Conservation (phyloP, 1,140 invertebrate species). For the Rhopalosiphum padi region DNA sequence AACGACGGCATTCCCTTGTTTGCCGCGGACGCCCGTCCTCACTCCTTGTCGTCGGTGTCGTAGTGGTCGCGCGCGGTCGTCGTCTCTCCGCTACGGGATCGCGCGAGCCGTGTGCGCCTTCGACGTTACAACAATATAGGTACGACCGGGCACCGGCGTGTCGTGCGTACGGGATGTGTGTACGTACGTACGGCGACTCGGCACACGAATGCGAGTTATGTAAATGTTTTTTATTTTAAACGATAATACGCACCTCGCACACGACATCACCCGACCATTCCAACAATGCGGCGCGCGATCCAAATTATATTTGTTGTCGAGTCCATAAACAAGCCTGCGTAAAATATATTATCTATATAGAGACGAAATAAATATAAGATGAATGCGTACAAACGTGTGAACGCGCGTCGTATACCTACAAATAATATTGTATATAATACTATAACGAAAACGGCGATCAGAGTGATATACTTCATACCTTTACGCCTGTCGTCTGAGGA, state of each 20-base stretch:
- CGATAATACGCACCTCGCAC: background rate
- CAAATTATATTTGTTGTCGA: background rate
- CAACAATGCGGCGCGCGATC: background rate
- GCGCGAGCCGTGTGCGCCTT: background rate
- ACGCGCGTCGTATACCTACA: no score
- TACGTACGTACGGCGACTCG: no score
- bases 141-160: no score
- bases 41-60: background rate
- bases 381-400: no score
- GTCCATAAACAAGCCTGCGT: background rate
- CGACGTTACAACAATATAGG: no score
- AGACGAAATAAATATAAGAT: no score
- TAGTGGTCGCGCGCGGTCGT: background rate
- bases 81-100: background rate
- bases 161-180: no score
- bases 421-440: no score
- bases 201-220: background rate
- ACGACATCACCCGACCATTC: background rate
- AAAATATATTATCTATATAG: no score
- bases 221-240: background rate
- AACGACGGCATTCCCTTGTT: conserved; percentile 7
- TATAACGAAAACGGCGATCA: no score
- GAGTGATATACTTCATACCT: no score
- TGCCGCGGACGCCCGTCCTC: background rate
- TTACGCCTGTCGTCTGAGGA: no score